phyloP scores from a whole-genome alignment of 2,797 vertebrate species.

The Margarornis squamiger region DNA sequence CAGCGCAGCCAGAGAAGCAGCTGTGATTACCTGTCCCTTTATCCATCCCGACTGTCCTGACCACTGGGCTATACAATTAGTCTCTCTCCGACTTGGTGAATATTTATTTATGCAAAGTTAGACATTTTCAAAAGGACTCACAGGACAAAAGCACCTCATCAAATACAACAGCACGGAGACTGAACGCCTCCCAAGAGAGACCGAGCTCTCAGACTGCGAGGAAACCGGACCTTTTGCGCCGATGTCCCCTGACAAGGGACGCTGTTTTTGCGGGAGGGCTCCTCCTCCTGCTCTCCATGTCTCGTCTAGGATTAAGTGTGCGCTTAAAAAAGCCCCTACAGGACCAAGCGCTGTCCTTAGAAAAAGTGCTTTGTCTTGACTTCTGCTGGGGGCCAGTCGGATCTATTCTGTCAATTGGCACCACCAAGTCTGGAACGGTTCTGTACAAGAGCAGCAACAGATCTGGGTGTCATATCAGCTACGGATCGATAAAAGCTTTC shows the following conservation, averaged over 20 bases:
- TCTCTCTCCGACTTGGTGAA: neutral
- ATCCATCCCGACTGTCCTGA: neutral
- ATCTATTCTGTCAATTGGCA: neutral
- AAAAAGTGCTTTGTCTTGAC: constrained; percentile 1
- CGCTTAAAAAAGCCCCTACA: neutral
- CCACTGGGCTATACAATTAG: neutral
- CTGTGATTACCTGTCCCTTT: constrained; percentile 29
- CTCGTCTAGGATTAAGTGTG: neutral
- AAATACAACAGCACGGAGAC: neutral
- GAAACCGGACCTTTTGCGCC: neutral
- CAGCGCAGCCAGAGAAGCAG: neutral
- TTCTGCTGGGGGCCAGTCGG: neutral
- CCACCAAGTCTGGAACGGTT: neutral
- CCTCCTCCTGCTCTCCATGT: neutral
- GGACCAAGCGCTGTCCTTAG: neutral
- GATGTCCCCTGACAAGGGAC: neutral
- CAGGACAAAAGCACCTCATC: constrained; percentile 31
- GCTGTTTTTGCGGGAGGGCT: neutral
- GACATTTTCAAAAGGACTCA: constrained; percentile 16
- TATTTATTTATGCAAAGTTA: constrained; percentile 66
- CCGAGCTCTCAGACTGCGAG: neutral
- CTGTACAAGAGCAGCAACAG: neutral
- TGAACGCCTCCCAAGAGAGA: constrained; percentile 21
- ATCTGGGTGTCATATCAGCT: neutral
- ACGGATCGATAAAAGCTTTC: neutral